A percentile compares a stretch with the other conserved stretches of the same genome.
These are phyloP conservation scores for Notolepis coatsorum DNA, from an alignment of 2,797 vertebrate species.

Conservation along the genomic window DNA sequence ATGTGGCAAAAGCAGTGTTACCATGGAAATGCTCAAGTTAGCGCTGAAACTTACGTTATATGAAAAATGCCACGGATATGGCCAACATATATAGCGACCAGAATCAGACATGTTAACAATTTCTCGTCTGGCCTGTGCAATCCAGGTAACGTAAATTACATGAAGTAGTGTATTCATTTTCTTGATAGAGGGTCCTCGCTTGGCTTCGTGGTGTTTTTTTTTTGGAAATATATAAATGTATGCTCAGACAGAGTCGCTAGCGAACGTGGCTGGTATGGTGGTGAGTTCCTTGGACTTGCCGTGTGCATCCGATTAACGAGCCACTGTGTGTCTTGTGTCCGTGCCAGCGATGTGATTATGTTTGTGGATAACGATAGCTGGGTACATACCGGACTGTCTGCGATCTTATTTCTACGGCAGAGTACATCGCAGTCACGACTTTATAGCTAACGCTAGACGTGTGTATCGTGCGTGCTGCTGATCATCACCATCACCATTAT, in stretches of 20 bases:
- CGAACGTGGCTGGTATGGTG: constrained; percentile 17
- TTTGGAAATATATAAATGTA: background rate
- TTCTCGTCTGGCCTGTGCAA: background rate
- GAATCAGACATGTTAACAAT: background rate
- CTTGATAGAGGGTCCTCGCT: constrained; percentile 17
- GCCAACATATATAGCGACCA: background rate
- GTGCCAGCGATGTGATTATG: too few species aligned
- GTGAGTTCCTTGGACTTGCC: constrained; percentile 28
- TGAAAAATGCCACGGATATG: too few species aligned
- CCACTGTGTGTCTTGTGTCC: too few species aligned
- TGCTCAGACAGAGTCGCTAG: background rate
- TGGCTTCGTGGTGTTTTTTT: background rate
- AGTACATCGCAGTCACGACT: background rate
- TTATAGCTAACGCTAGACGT: background rate
- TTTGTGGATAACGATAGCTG: too few species aligned
- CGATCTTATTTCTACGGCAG: constrained; percentile 18
- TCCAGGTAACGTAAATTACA: background rate
- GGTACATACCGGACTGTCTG: constrained; percentile 17
- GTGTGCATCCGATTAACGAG: too few species aligned
- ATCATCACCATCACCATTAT: background rate
- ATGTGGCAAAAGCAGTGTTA: constrained; percentile 61
- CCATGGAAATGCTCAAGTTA: constrained; percentile 74
- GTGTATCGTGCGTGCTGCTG: background rate
- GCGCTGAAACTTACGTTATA: too few species aligned
- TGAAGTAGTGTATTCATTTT: background rate